phyloP scores from a whole-genome alignment of 2,797 vertebrate genomes.

The Oreochromis grahami region DNA sequence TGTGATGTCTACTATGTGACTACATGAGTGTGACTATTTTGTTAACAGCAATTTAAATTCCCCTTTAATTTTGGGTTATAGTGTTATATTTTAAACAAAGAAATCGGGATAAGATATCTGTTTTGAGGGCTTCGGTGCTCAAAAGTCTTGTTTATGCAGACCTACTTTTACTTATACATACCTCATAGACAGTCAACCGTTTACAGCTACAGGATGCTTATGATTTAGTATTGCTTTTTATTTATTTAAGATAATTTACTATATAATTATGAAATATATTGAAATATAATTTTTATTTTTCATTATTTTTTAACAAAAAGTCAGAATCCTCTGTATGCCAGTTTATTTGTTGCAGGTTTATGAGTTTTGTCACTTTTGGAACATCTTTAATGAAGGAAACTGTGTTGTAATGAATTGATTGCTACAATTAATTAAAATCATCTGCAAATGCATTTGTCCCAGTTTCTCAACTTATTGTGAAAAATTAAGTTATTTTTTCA shows the following conservation, averaged over 20 bases:
- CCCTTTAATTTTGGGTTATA: not conserved
- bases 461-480: not conserved
- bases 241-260: not conserved
- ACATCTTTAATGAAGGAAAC: not conserved
- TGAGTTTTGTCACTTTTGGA: not conserved
- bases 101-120: not conserved
- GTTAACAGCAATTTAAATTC: not conserved
- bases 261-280: not conserved
- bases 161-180: not conserved
- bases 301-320: not conserved
- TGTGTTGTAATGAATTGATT: conserved; percentile 3
- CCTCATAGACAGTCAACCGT: conserved; percentile 14
- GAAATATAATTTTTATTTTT: not conserved
- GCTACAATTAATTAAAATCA: conserved; percentile 38
- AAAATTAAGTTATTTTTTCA: not conserved
- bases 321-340: not conserved
- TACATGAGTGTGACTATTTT: not conserved
- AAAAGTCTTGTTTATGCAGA: not conserved
- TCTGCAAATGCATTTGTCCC: not conserved
- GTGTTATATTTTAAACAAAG: not conserved
- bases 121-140: not conserved
- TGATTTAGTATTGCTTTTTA: not conserved
- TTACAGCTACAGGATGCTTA: conserved; percentile 9
- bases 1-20: conserved; percentile 52
- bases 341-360: not conserved